Evolutionary conservation across 2,797 vertebrate genomes (phyloP), one percentile per base, ranked within the genome.

Genomic region (Cyprinella venusta): DNA sequence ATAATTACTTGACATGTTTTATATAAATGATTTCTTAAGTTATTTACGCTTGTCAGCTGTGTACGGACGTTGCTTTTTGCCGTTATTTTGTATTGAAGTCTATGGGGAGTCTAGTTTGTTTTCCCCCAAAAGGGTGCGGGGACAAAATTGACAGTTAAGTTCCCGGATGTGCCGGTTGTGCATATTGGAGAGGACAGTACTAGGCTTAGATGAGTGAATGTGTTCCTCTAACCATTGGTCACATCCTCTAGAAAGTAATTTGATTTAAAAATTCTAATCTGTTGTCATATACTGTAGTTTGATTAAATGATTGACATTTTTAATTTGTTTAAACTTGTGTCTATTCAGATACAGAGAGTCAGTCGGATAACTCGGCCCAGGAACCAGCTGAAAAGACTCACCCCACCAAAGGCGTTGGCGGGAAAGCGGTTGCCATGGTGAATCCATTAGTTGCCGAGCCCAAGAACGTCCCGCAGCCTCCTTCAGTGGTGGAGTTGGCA

Each of bases 301-400:
- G 18, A 56, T 12, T n/a, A n/a, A 63, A 30, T 30, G 0, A 16
- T 63, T 63, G 61, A 30, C 59, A 7, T 61, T 61, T 61, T 26
- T 12, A 26, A 26, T 26, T 61, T 30, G 33, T 79, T 68, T 38
- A 48, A 56, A 59, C n/a, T 24, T 68, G 15, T 76, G 90, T 85
- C 85, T 72, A 40, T 67, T 10, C 87, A 97, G 96, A 96, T 85
- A 94, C 96, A 45, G 96, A 96, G 90, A 96, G 95, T 90, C 96
- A 96, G 90, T 96, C 96, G 12, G 96, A 96, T 85, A 95, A 96
- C 88, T 96, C 94, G 8, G 92, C 92, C 64, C 95, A 95, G 81
- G 94, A 93, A 63, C 90, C 74, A 6, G 59, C 82, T 26, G 69
- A 83, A 40, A 26, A 76, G 56, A 83, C 84, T 67, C 77, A 8